These are phyloP conservation scores for Ceratoteleas bidentatus DNA, from an alignment of 1,140 invertebrate species.

Conservation along the genomic window DNA sequence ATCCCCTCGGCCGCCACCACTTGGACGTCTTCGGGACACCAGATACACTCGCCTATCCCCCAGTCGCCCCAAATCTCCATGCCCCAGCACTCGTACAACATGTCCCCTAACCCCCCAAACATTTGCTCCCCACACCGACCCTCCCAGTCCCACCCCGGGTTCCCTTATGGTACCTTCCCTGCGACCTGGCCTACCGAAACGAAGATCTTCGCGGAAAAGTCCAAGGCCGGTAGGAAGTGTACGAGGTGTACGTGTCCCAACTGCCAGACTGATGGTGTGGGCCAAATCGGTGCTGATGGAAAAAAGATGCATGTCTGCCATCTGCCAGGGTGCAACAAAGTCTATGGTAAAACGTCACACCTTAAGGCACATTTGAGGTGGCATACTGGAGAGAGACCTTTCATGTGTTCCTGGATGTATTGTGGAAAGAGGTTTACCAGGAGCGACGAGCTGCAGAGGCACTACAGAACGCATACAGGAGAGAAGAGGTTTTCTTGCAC, in stretches of 20 bases:
- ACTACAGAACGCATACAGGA: constrained; percentile 90
- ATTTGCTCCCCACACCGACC: constrained; percentile 50
- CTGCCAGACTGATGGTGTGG: constrained; percentile 85
- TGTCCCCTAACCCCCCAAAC: constrained; percentile 68
- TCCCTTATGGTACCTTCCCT: constrained; percentile 42
- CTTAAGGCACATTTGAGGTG: constrained; percentile 92
- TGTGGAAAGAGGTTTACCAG: constrained; percentile 94
- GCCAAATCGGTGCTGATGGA: constrained; percentile 82
- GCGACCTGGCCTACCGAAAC: constrained; percentile 67
- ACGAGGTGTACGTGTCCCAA: constrained; percentile 87
- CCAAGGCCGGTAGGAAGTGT: constrained; percentile 70
- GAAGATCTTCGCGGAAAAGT: constrained; percentile 13
- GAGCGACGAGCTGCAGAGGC: constrained; percentile 93
- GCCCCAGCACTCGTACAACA: constrained; percentile 39
- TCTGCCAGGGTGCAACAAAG: constrained; percentile 93
- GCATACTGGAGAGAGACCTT: constrained; percentile 91
- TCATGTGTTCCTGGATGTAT: constrained; percentile 89
- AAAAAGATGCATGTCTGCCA: constrained; percentile 94
- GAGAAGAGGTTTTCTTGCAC: constrained; percentile 90
- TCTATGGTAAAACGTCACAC: constrained; percentile 96
- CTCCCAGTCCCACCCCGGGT: constrained; percentile 37
- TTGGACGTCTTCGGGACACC: constrained; percentile 61
- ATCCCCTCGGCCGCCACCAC: constrained; percentile 41
- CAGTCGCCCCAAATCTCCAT: background rate
- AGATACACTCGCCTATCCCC: constrained; percentile 5